Evolutionary conservation across 2,888 invertebrate species (phyloP).

Genomic region (Gastracanthus pulcherrimus): DNA sequence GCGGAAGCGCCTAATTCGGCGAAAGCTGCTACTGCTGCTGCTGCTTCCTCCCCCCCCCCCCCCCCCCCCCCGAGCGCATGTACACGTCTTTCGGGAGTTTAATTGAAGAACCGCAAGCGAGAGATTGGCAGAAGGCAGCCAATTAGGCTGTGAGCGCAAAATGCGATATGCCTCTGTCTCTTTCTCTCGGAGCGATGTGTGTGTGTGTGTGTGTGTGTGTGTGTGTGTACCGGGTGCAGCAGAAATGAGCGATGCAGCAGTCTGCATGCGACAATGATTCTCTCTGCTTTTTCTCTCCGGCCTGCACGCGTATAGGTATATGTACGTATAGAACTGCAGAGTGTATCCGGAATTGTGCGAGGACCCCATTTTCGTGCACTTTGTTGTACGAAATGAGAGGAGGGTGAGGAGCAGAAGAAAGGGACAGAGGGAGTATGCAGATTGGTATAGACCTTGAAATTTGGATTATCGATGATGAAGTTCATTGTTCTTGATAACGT

Average conservation of each 20-base stretch:
- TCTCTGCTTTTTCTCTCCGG: neutral
- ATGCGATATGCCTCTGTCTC: neutral
- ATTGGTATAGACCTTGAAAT: slow-evolving; percentile 8
- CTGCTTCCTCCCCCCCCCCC: neutral
- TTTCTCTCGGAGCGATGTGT: neutral
- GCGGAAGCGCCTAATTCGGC: slow-evolving; percentile 43
- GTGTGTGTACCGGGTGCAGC: neutral
- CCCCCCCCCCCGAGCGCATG: neutral
- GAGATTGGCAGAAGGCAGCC: slow-evolving; percentile 39
- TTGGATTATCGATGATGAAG: slow-evolving; percentile 22
- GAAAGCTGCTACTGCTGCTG: too few species aligned
- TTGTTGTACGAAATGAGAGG: neutral
- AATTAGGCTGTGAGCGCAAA: slow-evolving; percentile 39
- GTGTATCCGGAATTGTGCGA: neutral
- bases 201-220: neutral
- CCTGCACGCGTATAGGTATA: neutral
- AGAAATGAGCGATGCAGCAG: slow-evolving; percentile 13
- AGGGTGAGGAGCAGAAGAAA: neutral
- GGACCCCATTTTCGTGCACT: slow-evolving; percentile 26
- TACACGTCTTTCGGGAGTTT: slow-evolving; percentile 36
- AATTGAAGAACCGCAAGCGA: slow-evolving; percentile 45
- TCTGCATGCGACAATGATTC: slow-evolving; percentile 15
- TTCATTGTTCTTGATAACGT: neutral
- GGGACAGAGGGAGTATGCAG: neutral
- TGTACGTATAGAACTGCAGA: too few species aligned